Evolutionary conservation across 2,888 invertebrate species (phyloP).

Genomic region (Cheilosia pagana): DNA sequence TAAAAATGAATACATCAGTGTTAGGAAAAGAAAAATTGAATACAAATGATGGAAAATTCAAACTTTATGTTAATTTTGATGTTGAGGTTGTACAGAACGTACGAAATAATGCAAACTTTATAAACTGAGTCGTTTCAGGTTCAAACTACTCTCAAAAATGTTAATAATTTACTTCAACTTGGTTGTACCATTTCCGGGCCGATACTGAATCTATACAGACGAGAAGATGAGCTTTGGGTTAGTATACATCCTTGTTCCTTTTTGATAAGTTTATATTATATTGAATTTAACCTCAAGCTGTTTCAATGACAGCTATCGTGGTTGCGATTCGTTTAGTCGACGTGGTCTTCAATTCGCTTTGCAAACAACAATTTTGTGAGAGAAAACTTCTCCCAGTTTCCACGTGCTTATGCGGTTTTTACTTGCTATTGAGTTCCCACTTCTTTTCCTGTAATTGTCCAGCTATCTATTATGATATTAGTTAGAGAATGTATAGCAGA

Average conservation of each 20-base stretch:
- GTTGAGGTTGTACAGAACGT: constrained; percentile 50
- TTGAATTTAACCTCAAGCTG: too few relatives aligned
- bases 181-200: constrained; percentile 87
- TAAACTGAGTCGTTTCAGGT: constrained; percentile 84
- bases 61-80: constrained; percentile 88
- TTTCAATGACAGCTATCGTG: too few relatives aligned
- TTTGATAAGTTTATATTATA: too few relatives aligned
- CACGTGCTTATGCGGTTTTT: too few relatives aligned
- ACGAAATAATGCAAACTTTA: background rate
- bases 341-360: too few relatives aligned
- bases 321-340: too few relatives aligned
- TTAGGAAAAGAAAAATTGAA: constrained; percentile 81
- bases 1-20: constrained; percentile 87
- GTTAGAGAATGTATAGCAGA: too few relatives aligned
- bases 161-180: constrained; percentile 90
- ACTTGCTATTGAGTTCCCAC: too few relatives aligned
- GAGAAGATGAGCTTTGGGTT: constrained; percentile 89
- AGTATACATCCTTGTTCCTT: background rate
- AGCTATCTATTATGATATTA: too few relatives aligned
- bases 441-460: too few relatives aligned
- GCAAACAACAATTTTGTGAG: too few relatives aligned
- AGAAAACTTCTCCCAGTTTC: too few relatives aligned
- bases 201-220: constrained; percentile 87
- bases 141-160: constrained; percentile 90
- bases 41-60: constrained; percentile 47